phyloP scores from a whole-genome alignment of 2,888 invertebrate species.

The Limnephilus lunatus region DNA sequence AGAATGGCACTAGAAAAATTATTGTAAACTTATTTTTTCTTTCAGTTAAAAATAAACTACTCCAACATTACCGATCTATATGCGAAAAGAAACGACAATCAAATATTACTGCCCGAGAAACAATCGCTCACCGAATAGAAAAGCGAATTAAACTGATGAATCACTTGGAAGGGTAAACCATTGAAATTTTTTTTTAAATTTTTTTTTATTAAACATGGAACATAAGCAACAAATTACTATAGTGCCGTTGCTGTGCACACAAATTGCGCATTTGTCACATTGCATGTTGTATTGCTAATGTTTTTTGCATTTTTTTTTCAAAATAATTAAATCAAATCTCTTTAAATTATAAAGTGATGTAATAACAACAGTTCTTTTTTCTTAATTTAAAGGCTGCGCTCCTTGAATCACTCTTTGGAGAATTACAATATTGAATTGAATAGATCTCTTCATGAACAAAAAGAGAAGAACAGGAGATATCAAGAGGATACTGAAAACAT shows the following conservation, averaged over 20 bases:
- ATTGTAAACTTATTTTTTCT: neutral
- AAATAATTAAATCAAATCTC: neutral
- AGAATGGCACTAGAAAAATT: neutral
- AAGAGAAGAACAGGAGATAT: conserved; percentile 32
- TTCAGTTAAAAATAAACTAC: neutral
- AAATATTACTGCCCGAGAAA: neutral
- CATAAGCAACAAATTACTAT: no score
- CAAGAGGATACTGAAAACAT: conserved; percentile 11
- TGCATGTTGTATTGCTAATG: no score
- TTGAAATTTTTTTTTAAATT: neutral
- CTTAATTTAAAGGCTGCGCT: neutral
- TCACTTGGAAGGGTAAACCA: neutral
- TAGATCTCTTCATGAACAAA: conserved; percentile 23
- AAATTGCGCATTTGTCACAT: no score
- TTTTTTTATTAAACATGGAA: no score
- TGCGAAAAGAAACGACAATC: neutral
- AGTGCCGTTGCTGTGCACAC: no score
- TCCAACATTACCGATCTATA: neutral
- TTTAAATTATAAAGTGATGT: neutral
- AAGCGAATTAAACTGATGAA: neutral
- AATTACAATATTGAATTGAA: conserved; percentile 24
- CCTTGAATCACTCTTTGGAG: neutral
- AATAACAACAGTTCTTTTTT: neutral
- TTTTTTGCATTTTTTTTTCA: no score
- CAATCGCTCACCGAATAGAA: neutral